Base-by-base conservation (phyloP, 2,797 vertebrate species). In the Sebastes glaucus region DNA sequence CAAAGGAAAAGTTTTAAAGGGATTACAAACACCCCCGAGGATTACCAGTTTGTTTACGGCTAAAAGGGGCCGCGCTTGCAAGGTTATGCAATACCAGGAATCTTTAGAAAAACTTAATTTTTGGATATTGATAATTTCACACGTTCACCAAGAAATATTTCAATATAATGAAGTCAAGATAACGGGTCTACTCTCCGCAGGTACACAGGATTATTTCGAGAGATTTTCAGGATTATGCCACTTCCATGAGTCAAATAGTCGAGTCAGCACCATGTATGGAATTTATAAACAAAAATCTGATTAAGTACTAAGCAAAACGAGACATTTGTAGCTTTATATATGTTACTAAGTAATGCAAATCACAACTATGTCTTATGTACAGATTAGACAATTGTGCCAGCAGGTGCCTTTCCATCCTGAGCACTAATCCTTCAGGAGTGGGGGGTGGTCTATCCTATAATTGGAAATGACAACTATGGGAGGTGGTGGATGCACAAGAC, bases 21-120 rank as follows among this genome's bases (percentile, higher is more conserved):
- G 78, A 90, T 89, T 88, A 53, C 46, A 74, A 80, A 85, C 71
- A 69, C 33, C 14, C 52, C 11, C 1, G 2, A 42, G 78, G 80
- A 87, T 88, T 82, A 83, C 32, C 49, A n/a, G 32, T 84, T 78
- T 75, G 61, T 84, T 86, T 80, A 25, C 13, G 16, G 62, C 38
- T 49, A 33, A 74, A 60, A 75, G 38, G 61, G 30, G 61, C 42
- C 16, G 2, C 4, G 2, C 49, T 67, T 1, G 3, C 20, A 62
- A 7, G 10, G 4, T 64, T 75, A 64, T 46, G 66, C 32, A 46
- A 77, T 23, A 28, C 9, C 18, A 46, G 6, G 0, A 73, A 56
- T 52, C 33, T 59, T 46, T 32, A 18, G 5, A 20, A 60, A 65
- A 52, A 9, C n/a, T 5, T 23, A 59, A 33, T n/a, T 63, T 62